phyloP scores from a whole-genome alignment of 1,140 invertebrate species.

The Tetramorium alpestre region DNA sequence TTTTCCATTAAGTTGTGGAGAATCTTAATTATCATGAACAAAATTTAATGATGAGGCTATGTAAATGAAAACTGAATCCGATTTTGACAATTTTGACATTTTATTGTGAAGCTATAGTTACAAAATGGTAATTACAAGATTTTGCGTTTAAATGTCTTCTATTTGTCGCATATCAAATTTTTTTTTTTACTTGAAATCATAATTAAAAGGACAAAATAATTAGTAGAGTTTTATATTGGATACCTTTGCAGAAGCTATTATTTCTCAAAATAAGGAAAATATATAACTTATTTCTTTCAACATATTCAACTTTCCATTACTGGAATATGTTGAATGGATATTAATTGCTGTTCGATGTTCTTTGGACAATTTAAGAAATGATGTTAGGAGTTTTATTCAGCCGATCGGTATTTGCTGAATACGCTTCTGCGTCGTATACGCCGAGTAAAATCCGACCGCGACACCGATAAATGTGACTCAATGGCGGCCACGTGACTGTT shows the following conservation, averaged over 20 bases:
- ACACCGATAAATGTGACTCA: constrained; percentile 65
- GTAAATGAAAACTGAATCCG: background rate
- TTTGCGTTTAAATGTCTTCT: background rate
- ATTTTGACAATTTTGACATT: background rate
- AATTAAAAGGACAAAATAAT: background rate
- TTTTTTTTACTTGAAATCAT: background rate
- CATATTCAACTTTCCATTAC: background rate
- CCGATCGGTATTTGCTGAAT: background rate
- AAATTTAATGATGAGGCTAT: background rate
- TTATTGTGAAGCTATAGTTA: background rate
- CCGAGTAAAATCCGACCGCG: constrained; percentile 24
- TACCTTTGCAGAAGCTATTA: background rate
- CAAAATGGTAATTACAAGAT: background rate
- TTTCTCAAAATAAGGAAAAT: background rate
- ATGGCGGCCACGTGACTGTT: constrained; percentile 59
- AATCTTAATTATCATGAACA: background rate
- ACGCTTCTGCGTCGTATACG: background rate
- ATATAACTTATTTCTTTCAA: background rate
- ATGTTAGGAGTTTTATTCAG: background rate
- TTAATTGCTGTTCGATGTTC: background rate
- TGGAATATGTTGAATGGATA: background rate
- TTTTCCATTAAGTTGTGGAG: background rate
- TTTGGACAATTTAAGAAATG: background rate
- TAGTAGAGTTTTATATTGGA: background rate
- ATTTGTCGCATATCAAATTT: background rate